Base-by-base conservation (phyloP, 2,888 invertebrate genomes). In the Agrilus cyanescens region DNA sequence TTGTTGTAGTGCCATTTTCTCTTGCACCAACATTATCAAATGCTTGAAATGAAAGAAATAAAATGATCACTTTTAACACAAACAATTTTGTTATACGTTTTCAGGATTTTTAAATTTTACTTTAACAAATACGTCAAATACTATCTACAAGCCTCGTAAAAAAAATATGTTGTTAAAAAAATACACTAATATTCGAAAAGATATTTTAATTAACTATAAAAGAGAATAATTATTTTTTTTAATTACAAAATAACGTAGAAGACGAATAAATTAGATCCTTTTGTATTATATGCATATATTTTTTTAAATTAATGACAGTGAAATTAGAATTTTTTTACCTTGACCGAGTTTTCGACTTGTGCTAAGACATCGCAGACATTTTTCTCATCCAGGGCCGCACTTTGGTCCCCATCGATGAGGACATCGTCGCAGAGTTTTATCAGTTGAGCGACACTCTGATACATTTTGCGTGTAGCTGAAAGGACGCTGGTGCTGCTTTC, bases 401-500 rank as follows among this genome's bases (percentile, higher is more conserved):
- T 72, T 57, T 79, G 73, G 54, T 83, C 80, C 36, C 82, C 79
- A 50, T 81, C 80, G 32, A 87, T 71, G 48, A 91, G 74, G 39
- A 89, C 84, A 65, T 90, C 87, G 65, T 94, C 94, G 64, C 93
- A 90, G 50, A 91, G 75, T 56, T 87, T 84, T 55, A 94, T 83
- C 53, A 94, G 73, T 68, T 84, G 82, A 4, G 89, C 90, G 48
- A 93, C 71, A 49, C 87, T 85, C 53, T 85, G 80, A 60, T 90
- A 90, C 44, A 94, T 82, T 59, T 86, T 83, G 63, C 85, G 86
- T 40, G 86, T 87, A 12, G 89, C 88, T 41, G 84, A 83, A 57
- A 76, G 75, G 53, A 88, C 68, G 36, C 75, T 74, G 42, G 82
- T 80, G 54, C 85, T 84, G 16, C 53, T 59, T 46, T 66, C 63